Percentiles rank a stretch among this genome's conserved stretches.
Evolutionary conservation across 2,797 vertebrate species (phyloP).

Genomic region (Morus bassanus): DNA sequence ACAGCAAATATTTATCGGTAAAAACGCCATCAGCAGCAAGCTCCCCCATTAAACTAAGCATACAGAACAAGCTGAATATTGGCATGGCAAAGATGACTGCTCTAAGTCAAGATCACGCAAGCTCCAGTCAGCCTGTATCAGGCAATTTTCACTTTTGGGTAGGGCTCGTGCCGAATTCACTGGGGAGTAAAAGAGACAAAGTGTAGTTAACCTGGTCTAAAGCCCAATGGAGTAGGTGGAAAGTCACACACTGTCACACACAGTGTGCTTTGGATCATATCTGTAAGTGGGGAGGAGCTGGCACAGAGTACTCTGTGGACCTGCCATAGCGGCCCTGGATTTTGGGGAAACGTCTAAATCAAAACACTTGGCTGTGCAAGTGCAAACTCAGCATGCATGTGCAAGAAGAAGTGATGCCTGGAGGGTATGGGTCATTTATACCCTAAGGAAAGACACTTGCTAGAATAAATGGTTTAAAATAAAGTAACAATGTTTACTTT

Average conservation of each 20-base stretch:
- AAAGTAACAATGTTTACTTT: conserved; percentile 41
- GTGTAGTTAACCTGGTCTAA: not conserved
- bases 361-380: not conserved
- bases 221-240: not conserved
- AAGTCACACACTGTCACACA: not conserved
- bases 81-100: not conserved
- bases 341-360: not conserved
- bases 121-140: not conserved
- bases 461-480: conserved; percentile 27
- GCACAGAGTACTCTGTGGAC: not conserved
- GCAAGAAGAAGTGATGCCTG: not conserved
- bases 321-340: not conserved
- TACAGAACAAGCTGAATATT: not conserved
- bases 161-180: not conserved
- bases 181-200: not conserved
- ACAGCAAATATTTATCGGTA: not conserved
- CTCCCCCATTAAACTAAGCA: not conserved
- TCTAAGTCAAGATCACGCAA: not conserved
- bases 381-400: not conserved
- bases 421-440: not conserved
- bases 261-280: not conserved
- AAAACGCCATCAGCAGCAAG: not conserved
- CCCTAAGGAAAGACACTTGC: not conserved
- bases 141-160: not conserved
- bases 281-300: not conserved